phyloP scores from a whole-genome alignment of 2,888 invertebrate genomes.

The Pardosa pseudoannulata region DNA sequence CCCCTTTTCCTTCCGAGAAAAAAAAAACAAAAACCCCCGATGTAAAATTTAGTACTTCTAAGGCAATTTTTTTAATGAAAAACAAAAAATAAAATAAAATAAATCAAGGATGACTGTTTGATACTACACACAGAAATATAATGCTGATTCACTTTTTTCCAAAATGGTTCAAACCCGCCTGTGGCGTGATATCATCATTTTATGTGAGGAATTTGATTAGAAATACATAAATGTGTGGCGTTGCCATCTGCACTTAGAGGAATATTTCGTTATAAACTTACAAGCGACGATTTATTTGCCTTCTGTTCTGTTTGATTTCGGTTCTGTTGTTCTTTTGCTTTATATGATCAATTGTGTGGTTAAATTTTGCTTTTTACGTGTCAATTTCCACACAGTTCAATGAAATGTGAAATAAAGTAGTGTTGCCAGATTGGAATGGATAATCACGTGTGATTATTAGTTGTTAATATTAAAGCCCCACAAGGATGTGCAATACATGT shows the following conservation, averaged over 20 bases:
- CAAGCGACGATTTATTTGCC: not conserved
- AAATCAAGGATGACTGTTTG: constrained; percentile 63
- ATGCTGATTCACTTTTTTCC: constrained; percentile 27
- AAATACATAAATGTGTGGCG: constrained; percentile 22
- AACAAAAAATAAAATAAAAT: too few species aligned
- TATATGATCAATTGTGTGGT: not conserved
- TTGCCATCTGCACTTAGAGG: constrained; percentile 59
- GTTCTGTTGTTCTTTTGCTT: too few species aligned
- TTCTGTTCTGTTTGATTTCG: not conserved
- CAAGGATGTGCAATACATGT: constrained; percentile 53
- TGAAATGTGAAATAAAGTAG: constrained; percentile 48
- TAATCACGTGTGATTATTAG: constrained; percentile 34
- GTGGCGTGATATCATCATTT: constrained; percentile 29
- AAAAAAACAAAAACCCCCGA: too few species aligned
- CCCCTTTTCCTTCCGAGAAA: constrained; percentile 23
- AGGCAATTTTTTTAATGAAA: constrained; percentile 66
- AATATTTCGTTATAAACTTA: constrained; percentile 6
- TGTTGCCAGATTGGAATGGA: constrained; percentile 44
- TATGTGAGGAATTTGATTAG: constrained; percentile 33
- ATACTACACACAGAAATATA: constrained; percentile 60
- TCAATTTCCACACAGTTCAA: constrained; percentile 19
- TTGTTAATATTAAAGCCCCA: constrained; percentile 28
- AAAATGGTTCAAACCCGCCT: constrained; percentile 20
- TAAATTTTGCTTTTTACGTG: not conserved
- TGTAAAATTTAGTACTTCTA: constrained; percentile 69